Base-by-base conservation (phyloP, 2,113 vertebrate species). In the Apteryx mantelli region DNA sequence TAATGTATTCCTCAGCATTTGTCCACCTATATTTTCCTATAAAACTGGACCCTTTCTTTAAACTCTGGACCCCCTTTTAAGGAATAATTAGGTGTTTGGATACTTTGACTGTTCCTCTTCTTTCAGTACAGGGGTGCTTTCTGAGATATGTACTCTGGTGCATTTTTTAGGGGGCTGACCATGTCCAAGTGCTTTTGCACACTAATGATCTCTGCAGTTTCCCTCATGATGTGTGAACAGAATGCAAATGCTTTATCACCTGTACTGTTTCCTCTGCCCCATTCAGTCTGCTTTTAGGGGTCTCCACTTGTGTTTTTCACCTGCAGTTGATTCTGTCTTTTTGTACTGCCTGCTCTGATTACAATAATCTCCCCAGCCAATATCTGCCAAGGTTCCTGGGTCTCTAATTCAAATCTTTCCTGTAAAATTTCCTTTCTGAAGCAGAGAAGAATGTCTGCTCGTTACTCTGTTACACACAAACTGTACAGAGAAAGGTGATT, bases 351-450 rank as follows among this genome's bases (percentile, higher is more conserved):
- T 68, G 12, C 32, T 82, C 52, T 61, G 42, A 44, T 36, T 77
- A 9, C 53, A 0, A 0, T 42, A 19, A n/a, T 52, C 52, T 89
- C 26, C 32, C 8, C 42, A 68, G 26, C 3, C 34, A 50, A 30
- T 48, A 19, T 36, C 30, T 42, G 14, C 4, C 20, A 91, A 86
- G 30, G 50, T 77, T 89, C 13, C 25, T 79, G 80, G 80, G 26
- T 71, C 26, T 86, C 25, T 79, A 22, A 46, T 78, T 89, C 38
- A 84, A 81, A 70, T 28, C 3, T 86, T 92, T 89, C 77, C 61
- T 65, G 40, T 48, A 88, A 95, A 83, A 48, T n/a, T 4, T 74
- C 24, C 34, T 40, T 52, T 91, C 55, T 36, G 36, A 61, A 3
- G 1, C 53, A 52, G 44, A 11, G 34, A 61, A 86, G 82, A 80